Evolutionary conservation across 2,888 invertebrate genomes (phyloP).

Genomic region (Zhuqinia jingwanae): DNA sequence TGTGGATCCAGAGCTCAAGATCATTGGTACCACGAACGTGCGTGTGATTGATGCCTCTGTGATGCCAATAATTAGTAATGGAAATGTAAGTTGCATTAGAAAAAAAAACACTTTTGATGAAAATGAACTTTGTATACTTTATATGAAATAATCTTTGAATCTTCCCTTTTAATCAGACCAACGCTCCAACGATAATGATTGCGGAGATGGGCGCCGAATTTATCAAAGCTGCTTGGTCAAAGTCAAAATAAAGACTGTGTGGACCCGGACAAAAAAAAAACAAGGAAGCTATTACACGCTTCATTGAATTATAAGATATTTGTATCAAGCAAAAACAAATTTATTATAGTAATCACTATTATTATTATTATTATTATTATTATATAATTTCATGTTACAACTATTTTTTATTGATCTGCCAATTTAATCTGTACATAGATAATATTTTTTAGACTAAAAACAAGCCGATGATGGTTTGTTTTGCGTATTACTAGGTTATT

Average conservation of each 20-base stretch:
- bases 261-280: too few species aligned
- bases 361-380: not conserved
- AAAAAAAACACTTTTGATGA: not conserved
- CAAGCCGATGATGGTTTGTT: too few species aligned
- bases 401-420: constrained; percentile 56
- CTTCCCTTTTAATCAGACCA: too few species aligned
- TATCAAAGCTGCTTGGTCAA: constrained; percentile 56
- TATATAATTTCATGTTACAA: not conserved
- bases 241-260: constrained; percentile 52
- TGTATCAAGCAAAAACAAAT: not conserved
- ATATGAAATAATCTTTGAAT: not conserved
- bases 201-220: constrained; percentile 65
- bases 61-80: constrained; percentile 76
- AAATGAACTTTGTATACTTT: not conserved
- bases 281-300: too few species aligned
- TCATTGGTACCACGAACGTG: constrained; percentile 74
- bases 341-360: not conserved
- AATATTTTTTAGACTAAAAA: not conserved
- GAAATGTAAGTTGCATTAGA: constrained; percentile 25
- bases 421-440: constrained; percentile 48
- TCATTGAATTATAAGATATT: too few species aligned
- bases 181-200: constrained; percentile 73
- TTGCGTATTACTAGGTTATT: too few species aligned
- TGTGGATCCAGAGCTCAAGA: constrained; percentile 75
- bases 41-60: constrained; percentile 74